Evolutionary conservation across 2,888 invertebrate species (phyloP).

Genomic region (Xestia sexstrigata): DNA sequence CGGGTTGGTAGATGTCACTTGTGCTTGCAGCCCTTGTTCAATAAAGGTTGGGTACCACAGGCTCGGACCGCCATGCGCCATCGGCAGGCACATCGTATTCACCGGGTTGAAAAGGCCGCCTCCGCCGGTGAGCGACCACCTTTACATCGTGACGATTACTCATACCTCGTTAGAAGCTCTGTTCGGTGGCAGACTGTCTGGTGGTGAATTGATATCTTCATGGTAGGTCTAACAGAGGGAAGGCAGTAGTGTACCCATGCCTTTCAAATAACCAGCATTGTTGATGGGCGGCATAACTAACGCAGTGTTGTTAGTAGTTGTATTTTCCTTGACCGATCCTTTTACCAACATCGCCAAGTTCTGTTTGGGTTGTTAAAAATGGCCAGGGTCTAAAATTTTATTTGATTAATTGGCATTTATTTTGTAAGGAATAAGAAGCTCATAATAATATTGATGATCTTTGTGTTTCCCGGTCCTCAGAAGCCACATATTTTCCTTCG

Average conservation of each 20-base stretch:
- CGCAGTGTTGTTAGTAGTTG: background rate
- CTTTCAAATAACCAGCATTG: background rate
- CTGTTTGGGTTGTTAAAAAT: background rate
- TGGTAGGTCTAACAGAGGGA: background rate
- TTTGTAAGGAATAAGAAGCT: background rate
- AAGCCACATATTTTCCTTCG: background rate
- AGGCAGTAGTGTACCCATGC: background rate
- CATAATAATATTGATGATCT: background rate
- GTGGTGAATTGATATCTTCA: background rate
- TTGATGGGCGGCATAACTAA: background rate
- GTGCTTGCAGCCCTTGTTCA: background rate
- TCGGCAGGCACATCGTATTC: conserved; percentile 6
- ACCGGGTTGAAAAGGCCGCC: conserved; percentile 17
- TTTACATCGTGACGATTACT: conserved; percentile 15
- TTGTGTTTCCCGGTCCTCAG: background rate
- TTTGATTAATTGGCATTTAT: background rate
- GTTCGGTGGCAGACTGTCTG: background rate
- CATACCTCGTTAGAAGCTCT: background rate
- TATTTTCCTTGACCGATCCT: background rate
- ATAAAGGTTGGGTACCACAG: conserved; percentile 25
- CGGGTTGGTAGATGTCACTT: background rate
- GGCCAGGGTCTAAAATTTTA: background rate
- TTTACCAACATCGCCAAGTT: background rate
- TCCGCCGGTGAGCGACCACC: conserved; percentile 17
- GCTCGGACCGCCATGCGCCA: background rate